These are phyloP conservation scores for Engystomops pustulosus DNA, from an alignment of 2,113 vertebrate genomes.

Conservation along the genomic window DNA sequence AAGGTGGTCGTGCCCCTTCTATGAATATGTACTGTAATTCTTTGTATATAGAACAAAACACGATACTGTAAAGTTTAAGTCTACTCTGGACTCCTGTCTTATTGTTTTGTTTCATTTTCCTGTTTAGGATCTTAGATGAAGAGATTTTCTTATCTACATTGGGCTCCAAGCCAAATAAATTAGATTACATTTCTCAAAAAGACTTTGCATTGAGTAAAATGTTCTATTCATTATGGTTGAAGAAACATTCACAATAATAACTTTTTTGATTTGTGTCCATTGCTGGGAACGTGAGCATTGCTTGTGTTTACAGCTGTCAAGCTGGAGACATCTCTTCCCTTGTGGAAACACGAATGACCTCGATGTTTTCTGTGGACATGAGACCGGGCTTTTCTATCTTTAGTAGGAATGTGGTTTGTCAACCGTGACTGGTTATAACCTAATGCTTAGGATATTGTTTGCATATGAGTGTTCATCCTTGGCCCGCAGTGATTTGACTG, in stretches of 20 bases:
- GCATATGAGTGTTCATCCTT: too few relatives aligned
- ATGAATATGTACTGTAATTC: conserved; percentile 88
- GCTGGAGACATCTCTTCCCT: neutral
- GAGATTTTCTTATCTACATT: neutral
- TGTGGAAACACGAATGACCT: neutral
- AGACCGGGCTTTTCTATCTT: too few relatives aligned
- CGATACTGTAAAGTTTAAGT: conserved; percentile 89
- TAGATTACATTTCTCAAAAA: neutral
- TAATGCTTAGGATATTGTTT: too few relatives aligned
- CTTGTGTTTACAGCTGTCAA: neutral
- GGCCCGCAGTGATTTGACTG: too few relatives aligned
- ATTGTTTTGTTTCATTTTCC: neutral
- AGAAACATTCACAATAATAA: too few relatives aligned
- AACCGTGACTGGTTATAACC: too few relatives aligned
- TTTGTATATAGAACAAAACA: conserved; percentile 88
- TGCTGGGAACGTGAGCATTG: too few relatives aligned
- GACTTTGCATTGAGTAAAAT: neutral
- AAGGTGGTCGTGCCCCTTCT: conserved; percentile 76
- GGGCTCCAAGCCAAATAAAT: neutral
- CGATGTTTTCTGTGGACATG: neutral
- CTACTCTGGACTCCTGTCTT: conserved; percentile 77
- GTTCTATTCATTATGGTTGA: neutral
- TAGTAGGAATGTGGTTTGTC: too few relatives aligned
- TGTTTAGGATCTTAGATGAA: neutral
- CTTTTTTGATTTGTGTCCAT: neutral